A percentile compares a stretch with the other conserved stretches of the same genome.
Evolutionary conservation across 2,113 vertebrate species (phyloP).

Genomic region (Ploceus nigricollis): DNA sequence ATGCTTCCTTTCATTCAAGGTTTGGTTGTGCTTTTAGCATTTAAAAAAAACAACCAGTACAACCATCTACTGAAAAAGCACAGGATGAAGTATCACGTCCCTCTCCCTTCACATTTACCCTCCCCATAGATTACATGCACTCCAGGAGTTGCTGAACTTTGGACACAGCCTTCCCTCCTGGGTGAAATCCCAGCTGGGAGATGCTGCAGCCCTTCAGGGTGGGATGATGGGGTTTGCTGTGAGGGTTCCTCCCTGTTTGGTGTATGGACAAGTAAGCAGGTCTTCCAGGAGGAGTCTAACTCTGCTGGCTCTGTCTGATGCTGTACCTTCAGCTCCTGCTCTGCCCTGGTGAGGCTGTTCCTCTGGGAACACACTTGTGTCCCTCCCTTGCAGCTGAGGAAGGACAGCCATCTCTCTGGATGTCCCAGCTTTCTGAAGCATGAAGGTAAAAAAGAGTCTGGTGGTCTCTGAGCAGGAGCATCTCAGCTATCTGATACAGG

Average conservation of each 20-base stretch:
- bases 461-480: neutral
- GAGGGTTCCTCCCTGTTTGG: neutral
- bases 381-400: neutral
- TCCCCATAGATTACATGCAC: fast-evolving
- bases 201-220: neutral
- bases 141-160: neutral
- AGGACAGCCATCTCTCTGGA: neutral
- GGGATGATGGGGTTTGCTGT: neutral
- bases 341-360: fast-evolving
- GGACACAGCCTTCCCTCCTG: neutral
- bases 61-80: neutral
- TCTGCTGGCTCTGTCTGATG: neutral
- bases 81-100: neutral
- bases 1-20: neutral
- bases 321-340: neutral
- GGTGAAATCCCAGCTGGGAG: neutral
- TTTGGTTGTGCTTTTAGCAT: neutral
- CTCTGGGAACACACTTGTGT: fast-evolving
- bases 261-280: neutral
- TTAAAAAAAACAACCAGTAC: neutral
- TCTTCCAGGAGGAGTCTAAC: neutral
- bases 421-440: neutral
- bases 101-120: neutral
- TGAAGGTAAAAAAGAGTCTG: neutral
- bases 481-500: neutral